Conservation (phyloP, 92 coral and sea anemone genomes). For the Paramuricea clavata region DNA sequence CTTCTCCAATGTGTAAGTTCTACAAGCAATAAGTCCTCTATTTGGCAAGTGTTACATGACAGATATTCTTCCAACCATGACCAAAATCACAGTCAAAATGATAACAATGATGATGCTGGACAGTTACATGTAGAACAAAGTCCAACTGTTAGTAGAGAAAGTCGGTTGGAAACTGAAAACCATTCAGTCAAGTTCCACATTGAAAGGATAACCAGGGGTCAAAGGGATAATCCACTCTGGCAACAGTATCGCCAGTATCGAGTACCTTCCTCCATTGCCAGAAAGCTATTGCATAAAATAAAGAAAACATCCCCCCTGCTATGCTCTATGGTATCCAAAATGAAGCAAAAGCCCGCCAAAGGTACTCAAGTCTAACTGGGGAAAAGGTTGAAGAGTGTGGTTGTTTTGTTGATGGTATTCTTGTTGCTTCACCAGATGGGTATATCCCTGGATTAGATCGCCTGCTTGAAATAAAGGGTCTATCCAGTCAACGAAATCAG, state of each 20-base stretch:
- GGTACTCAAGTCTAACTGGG: background rate
- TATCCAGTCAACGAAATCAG: constrained; percentile 21
- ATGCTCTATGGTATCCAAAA: constrained; percentile 19
- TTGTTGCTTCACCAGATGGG: constrained; percentile 26
- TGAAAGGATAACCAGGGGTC: constrained; percentile 14
- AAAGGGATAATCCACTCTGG: constrained; percentile 22
- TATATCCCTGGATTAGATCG: constrained; percentile 27
- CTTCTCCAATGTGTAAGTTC: background rate
- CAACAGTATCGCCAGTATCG: constrained; percentile 34
- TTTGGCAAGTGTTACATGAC: constrained; percentile 16
- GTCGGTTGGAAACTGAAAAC: background rate
- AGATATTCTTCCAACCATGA: constrained; percentile 13
- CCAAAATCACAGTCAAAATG: background rate
- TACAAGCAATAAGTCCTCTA: constrained; percentile 12
- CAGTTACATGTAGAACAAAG: background rate
- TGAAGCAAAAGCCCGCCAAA: constrained; percentile 25
- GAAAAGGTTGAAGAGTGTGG: constrained; percentile 38
- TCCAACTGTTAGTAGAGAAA: background rate
- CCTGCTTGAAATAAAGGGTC: constrained; percentile 33
- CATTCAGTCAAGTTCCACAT: background rate
- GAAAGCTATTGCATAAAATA: constrained; percentile 7
- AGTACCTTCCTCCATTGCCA: constrained; percentile 13
- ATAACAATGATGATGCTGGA: background rate
- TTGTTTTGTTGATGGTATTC: constrained; percentile 32
- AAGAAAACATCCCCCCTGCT: constrained; percentile 10